phyloP scores from a whole-genome alignment of 92 coral and sea anemone species.

The Zoanthus solanderi region DNA sequence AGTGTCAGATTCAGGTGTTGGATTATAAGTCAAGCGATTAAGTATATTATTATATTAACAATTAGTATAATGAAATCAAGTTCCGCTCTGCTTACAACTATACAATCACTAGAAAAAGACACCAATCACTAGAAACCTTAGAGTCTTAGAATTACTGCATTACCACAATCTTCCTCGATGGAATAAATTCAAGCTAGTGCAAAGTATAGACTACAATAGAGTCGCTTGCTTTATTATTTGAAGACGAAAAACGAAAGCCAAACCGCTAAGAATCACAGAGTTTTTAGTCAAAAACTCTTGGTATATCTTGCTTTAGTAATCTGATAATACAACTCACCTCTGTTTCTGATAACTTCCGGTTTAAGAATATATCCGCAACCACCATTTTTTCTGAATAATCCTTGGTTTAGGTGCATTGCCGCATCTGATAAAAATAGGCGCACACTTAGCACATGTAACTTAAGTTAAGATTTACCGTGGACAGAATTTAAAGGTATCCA shows the following conservation, averaged over 20 bases:
- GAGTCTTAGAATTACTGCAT: neutral
- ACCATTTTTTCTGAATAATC: constrained; percentile 81
- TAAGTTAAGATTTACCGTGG: too few relatives aligned
- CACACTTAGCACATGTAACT: too few relatives aligned
- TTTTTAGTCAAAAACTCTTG: neutral
- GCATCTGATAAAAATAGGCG: constrained; percentile 54
- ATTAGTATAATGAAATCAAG: neutral
- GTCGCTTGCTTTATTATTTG: neutral
- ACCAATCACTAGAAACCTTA: neutral
- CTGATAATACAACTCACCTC: constrained; percentile 41
- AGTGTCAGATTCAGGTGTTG: neutral
- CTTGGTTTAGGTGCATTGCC: constrained; percentile 85
- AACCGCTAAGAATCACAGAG: neutral
- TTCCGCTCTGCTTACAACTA: neutral
- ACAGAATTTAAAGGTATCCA: too few relatives aligned
- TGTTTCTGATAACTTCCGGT: constrained; percentile 73
- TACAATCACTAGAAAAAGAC: neutral
- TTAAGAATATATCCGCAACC: constrained; percentile 87
- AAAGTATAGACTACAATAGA: neutral
- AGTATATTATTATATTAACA: neutral
- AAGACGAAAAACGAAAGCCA: neutral
- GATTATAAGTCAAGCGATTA: neutral
- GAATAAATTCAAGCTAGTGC: too few relatives aligned
- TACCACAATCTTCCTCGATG: too few relatives aligned
- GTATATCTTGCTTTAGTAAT: too few relatives aligned